phyloP scores from a whole-genome alignment of 37 sponge, comb jelly and placozoan genomes.

The Amphimedon queenslandica region DNA sequence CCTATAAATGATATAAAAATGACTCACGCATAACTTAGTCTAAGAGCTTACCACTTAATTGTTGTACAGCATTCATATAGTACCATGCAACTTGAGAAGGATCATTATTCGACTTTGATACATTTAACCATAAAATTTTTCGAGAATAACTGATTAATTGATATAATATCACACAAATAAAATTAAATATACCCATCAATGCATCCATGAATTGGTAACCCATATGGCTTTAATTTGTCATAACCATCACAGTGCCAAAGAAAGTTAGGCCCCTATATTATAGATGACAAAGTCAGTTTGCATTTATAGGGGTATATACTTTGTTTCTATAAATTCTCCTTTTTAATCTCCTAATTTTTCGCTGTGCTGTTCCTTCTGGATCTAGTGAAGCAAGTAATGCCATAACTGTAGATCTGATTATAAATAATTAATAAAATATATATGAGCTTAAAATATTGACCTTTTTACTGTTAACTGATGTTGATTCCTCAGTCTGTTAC shows the following conservation, averaged over 20 bases:
- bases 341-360: slow-evolving; percentile 1
- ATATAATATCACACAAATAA: slow-evolving; percentile 3
- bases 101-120: slow-evolving; percentile 3
- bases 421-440: neutral
- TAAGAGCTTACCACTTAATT: neutral
- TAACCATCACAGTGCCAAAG: slow-evolving; percentile 46
- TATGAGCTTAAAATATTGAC: too few relatives aligned
- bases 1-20: slow-evolving; percentile 3
- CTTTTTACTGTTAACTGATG: too few relatives aligned
- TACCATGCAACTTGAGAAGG: slow-evolving; percentile 6
- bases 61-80: neutral
- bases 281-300: neutral
- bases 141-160: slow-evolving; percentile 28
- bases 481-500: too few relatives aligned
- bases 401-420: slow-evolving; percentile 5
- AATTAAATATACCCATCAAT: neutral
- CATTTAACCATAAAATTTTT: slow-evolving; percentile 27
- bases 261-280: slow-evolving; percentile 29
- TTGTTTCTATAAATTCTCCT: slow-evolving; percentile 9
- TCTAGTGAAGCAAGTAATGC: slow-evolving; percentile 3
- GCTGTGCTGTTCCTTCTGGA: slow-evolving; percentile 4
- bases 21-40: neutral
- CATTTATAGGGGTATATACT: neutral
- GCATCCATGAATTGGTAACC: too few relatives aligned
- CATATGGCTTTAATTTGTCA: slow-evolving; percentile 36